Evolutionary conservation across 2,888 invertebrate genomes (phyloP).

Genomic region (Macropis europaea): DNA sequence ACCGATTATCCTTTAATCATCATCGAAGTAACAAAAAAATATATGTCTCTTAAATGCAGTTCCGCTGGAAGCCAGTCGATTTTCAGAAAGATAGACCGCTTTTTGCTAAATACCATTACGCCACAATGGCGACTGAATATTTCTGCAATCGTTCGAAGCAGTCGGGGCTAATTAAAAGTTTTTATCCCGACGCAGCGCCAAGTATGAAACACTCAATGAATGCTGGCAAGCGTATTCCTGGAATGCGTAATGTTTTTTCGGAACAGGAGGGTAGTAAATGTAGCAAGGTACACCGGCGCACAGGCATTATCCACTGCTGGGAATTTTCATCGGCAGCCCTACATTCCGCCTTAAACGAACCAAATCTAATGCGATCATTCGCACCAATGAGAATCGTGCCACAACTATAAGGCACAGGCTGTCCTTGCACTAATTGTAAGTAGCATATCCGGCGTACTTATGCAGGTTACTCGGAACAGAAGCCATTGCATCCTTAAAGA

Average conservation of each 20-base stretch:
- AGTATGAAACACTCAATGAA: slow-evolving; percentile 27
- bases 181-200: slow-evolving; percentile 1
- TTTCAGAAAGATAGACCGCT: too few relatives aligned
- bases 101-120: slow-evolving; percentile 17
- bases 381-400: slow-evolving; percentile 47
- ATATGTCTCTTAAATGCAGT: too few relatives aligned
- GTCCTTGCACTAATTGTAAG: slow-evolving; percentile 24
- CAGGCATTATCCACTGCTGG: slow-evolving; percentile 14
- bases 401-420: slow-evolving; percentile 3
- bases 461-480: not conserved
- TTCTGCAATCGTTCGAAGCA: slow-evolving; percentile 21
- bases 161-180: slow-evolving; percentile 32
- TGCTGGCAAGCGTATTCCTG: slow-evolving; percentile 10
- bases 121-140: slow-evolving; percentile 24
- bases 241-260: slow-evolving; percentile 10
- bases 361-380: slow-evolving; percentile 57
- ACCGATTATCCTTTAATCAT: too few relatives aligned
- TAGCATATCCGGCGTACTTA: slow-evolving; percentile 6
- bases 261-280: slow-evolving; percentile 8
- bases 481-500: not conserved
- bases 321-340: slow-evolving; percentile 37
- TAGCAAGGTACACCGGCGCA: slow-evolving; percentile 5
- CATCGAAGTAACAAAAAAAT: too few relatives aligned
- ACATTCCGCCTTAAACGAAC: slow-evolving; percentile 48
- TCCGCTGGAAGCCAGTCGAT: too few relatives aligned